Evolutionary conservation across 2,113 vertebrate genomes (phyloP).

Genomic region (Lagopus muta): DNA sequence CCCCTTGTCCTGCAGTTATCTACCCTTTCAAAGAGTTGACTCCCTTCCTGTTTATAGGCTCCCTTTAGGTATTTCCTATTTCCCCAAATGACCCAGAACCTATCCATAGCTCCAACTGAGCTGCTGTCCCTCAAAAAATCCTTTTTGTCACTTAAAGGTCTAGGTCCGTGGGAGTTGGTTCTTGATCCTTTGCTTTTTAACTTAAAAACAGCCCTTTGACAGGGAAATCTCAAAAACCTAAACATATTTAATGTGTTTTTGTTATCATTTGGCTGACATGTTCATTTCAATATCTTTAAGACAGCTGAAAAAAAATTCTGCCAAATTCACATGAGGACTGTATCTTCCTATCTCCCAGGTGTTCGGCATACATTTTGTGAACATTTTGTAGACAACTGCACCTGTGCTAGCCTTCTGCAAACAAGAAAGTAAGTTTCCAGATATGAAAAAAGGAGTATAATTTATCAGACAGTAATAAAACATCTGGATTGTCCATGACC

Average conservation of each 20-base stretch:
- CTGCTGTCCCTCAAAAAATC: not conserved
- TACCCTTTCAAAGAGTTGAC: no score
- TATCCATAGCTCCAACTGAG: not conserved
- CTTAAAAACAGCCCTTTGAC: not conserved
- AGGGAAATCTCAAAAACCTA: not conserved
- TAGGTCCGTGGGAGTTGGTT: not conserved
- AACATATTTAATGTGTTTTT: not conserved
- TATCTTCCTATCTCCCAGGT: not conserved
- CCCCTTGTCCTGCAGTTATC: no score
- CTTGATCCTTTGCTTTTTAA: not conserved
- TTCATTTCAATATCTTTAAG: not conserved
- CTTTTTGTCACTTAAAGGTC: not conserved
- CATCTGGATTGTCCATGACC: not conserved
- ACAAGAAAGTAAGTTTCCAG: not conserved
- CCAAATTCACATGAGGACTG: not conserved
- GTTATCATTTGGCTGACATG: not conserved
- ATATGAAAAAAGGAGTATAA: not conserved
- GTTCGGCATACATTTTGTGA: not conserved
- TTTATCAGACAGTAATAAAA: not conserved
- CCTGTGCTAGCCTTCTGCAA: not conserved
- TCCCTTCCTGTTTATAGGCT: no score
- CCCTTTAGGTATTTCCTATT: not conserved
- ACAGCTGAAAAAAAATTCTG: not conserved
- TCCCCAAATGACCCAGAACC: not conserved
- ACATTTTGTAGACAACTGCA: not conserved